Conservation (phyloP, 2,113 vertebrate genomes). For the Lepisosteus oculatus region DNA sequence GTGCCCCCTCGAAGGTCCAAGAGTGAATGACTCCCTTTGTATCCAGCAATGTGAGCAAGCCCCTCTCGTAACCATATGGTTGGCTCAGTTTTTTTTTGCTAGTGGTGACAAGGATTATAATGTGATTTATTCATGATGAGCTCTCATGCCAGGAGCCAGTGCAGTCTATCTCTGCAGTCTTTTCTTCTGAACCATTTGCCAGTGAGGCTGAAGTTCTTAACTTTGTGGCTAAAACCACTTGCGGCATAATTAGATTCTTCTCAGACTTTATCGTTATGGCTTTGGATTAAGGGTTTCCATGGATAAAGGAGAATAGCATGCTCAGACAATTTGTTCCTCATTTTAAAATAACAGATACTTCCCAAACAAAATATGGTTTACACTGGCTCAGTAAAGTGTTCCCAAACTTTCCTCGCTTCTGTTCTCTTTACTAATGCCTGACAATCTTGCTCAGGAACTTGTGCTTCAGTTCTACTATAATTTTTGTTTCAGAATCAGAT, state of each 20-base stretch:
- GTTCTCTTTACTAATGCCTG: neutral
- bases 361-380: conserved; percentile 53
- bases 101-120: conserved; percentile 53
- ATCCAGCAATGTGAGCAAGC: conserved; percentile 18
- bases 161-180: conserved; percentile 10
- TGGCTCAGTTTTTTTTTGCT: conserved; percentile 27
- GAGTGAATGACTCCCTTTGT: conserved; percentile 58
- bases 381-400: conserved; percentile 24
- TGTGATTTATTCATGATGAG: conserved; percentile 47
- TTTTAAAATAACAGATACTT: conserved; percentile 40
- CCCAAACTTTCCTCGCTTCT: neutral
- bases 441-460: no score
- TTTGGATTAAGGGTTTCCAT: conserved; percentile 44
- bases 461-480: no score
- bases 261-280: neutral
- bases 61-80: conserved; percentile 33
- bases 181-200: neutral
- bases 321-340: conserved; percentile 57
- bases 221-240: conserved; percentile 6
- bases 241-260: neutral
- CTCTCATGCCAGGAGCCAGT: conserved; percentile 37
- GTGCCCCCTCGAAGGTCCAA: conserved; percentile 19
- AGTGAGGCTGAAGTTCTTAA: neutral
- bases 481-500: no score
- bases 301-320: conserved; percentile 37